Conservation (phyloP, 2,797 vertebrate genomes). For the Poeciliopsis presidionis region DNA sequence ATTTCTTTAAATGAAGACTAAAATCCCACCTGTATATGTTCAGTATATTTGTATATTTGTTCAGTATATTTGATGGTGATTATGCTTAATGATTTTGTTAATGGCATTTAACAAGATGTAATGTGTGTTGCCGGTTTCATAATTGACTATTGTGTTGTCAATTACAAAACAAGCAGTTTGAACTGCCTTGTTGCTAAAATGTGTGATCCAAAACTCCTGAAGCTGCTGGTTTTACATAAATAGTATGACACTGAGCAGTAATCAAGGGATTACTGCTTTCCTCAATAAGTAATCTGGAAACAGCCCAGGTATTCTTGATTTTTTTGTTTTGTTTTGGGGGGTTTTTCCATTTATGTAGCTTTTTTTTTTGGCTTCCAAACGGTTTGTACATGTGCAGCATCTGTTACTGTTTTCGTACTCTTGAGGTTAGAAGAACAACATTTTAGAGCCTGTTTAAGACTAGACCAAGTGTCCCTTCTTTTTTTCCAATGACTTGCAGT, state of each 20-base stretch:
- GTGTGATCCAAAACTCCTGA: too few relatives aligned
- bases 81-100: too few relatives aligned
- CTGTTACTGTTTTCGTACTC: neutral
- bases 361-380: neutral
- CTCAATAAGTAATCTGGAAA: neutral
- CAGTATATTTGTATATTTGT: too few relatives aligned
- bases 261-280: neutral
- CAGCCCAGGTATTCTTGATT: neutral
- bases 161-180: too few relatives aligned
- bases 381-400: neutral
- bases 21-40: too few relatives aligned
- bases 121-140: too few relatives aligned
- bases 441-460: neutral
- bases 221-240: neutral
- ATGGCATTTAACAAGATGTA: too few relatives aligned
- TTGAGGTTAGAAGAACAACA: neutral
- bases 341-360: neutral
- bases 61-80: too few relatives aligned
- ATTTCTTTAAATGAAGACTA: too few relatives aligned
- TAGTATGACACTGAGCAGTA: neutral
- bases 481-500: neutral
- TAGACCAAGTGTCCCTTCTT: neutral
- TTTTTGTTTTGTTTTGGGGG: neutral
- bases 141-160: too few relatives aligned
- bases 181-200: too few relatives aligned